Evolutionary conservation across 2,888 invertebrate species (phyloP).

Genomic region (Erebia palarica): DNA sequence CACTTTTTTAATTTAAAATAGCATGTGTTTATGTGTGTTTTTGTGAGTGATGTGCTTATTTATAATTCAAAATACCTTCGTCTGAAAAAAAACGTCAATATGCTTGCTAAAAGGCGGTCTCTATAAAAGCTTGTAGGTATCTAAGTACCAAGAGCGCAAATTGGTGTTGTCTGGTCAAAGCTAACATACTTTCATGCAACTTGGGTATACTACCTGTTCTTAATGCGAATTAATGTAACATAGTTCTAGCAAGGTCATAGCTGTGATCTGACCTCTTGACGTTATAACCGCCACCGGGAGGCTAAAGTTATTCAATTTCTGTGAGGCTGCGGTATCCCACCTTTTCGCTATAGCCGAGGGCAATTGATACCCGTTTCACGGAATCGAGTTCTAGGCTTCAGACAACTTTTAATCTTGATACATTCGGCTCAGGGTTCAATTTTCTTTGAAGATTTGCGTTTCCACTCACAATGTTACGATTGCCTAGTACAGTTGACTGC

Average conservation of each 20-base stretch:
- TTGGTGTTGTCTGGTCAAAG: no score
- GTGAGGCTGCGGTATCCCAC: slow-evolving; percentile 45
- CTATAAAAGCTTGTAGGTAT: no score
- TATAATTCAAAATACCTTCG: no score
- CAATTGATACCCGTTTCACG: slow-evolving; percentile 20
- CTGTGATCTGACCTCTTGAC: slow-evolving; percentile 18
- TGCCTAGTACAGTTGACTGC: slow-evolving; percentile 6
- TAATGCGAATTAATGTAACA: neutral
- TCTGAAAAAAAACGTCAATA: no score
- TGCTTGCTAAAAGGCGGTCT: no score
- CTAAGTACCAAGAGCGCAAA: no score
- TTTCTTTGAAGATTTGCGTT: neutral
- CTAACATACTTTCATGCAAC: no score
- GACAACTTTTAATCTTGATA: slow-evolving; percentile 15
- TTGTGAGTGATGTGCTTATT: no score
- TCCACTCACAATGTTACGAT: slow-evolving; percentile 8
- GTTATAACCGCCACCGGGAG: slow-evolving; percentile 30
- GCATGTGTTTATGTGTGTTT: no score
- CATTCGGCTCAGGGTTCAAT: neutral
- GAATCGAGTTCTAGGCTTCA: slow-evolving; percentile 11
- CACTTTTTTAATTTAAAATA: no score
- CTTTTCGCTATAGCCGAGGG: slow-evolving; percentile 20
- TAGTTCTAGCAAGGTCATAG: slow-evolving; percentile 8
- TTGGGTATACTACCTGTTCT: neutral
- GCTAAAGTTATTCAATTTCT: slow-evolving; percentile 55